Percentiles rank a stretch among this genome's conserved stretches.
These are phyloP conservation scores for Bradypodion pumilum DNA, from an alignment of 2,797 vertebrate genomes.

Conservation along the genomic window DNA sequence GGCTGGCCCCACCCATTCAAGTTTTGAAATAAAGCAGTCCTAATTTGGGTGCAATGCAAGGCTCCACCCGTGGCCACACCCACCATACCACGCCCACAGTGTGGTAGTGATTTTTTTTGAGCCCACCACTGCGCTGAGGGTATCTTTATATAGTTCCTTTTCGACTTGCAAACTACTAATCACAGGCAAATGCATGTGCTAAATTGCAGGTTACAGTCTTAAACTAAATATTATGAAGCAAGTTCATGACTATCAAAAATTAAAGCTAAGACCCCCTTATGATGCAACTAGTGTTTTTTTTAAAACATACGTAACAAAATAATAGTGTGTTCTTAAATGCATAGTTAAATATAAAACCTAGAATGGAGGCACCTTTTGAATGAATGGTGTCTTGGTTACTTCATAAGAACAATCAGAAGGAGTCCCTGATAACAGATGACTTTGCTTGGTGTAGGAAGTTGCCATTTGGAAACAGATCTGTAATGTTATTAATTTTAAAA, in stretches of 20 bases:
- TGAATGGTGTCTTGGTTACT: slow-evolving; percentile 14
- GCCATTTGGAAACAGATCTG: neutral
- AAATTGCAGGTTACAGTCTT: neutral
- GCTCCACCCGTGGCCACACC: no score
- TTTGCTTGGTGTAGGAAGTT: neutral
- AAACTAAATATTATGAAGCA: slow-evolving; percentile 29
- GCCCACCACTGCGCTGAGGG: no score
- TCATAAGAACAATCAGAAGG: slow-evolving; percentile 2
- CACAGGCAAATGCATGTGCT: slow-evolving; percentile 1
- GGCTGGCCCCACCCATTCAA: no score
- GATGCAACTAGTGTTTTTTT: slow-evolving; percentile 5
- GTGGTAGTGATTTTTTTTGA: no score
- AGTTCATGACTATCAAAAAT: neutral
- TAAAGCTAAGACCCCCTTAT: neutral
- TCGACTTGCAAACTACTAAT: slow-evolving; percentile 1
- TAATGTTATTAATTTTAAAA: neutral
- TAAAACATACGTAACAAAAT: slow-evolving; percentile 27
- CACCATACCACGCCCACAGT: no score
- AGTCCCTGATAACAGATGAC: neutral
- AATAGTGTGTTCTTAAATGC: neutral
- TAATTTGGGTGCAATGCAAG: no score
- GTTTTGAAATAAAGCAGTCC: no score
- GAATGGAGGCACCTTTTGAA: slow-evolving; percentile 12
- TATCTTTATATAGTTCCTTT: slow-evolving; percentile 1
- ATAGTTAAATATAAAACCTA: slow-evolving; percentile 31